A percentile compares a stretch with the other conserved stretches of the same genome.
phyloP scores from a whole-genome alignment of 2,797 vertebrate genomes.

The Tangara arthus region DNA sequence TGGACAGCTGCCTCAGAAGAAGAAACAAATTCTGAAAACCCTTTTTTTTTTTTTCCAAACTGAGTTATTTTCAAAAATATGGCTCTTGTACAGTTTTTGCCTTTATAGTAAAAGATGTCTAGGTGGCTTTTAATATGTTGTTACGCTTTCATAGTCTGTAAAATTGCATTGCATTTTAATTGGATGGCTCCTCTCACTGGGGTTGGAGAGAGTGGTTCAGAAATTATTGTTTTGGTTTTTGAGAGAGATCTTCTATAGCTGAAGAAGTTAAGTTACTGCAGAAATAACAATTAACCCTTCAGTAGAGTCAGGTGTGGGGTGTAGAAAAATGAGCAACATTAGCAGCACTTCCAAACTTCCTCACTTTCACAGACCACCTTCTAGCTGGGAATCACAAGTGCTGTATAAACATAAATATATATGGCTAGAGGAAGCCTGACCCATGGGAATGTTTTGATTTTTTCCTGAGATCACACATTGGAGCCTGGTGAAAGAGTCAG shows the following conservation, averaged over 20 bases:
- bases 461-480: conserved; percentile 17
- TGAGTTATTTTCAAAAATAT: background rate
- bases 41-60: background rate
- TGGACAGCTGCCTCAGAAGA: background rate
- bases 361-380: background rate
- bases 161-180: background rate
- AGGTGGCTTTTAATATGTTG: background rate
- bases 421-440: conserved; percentile 8
- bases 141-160: background rate
- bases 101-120: background rate
- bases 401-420: conserved; percentile 2
- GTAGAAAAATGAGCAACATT: background rate
- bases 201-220: background rate
- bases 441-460: conserved; percentile 37
- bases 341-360: background rate
- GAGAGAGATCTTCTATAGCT: background rate
- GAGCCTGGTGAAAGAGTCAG: background rate
- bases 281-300: background rate
- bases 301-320: background rate
- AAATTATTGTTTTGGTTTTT: background rate
- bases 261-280: background rate
- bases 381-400: background rate
- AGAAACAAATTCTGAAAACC: background rate
- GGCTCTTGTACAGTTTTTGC: background rate
- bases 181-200: background rate